Base-by-base conservation (phyloP, 2,113 vertebrate species). In the Gambusia affinis region DNA sequence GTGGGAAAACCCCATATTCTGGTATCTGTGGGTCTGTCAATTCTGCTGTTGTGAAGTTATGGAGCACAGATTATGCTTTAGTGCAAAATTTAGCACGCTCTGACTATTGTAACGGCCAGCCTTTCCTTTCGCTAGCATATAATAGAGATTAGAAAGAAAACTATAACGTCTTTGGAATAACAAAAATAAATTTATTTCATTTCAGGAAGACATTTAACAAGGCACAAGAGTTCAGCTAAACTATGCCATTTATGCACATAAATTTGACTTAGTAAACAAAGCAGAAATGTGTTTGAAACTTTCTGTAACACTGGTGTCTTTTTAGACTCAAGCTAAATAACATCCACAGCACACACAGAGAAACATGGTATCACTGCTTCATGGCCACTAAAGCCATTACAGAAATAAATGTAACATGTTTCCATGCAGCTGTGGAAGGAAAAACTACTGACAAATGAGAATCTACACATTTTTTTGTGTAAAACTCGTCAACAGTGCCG, bases 181-280 rank as follows among this genome's bases (percentile, higher is more conserved):
- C 54, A 88, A 92, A 91, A 90, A 88, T 88, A 91, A 72, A 83
- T 77, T 19, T 84, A 85, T 89, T 89, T 86, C 11, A 70, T 88
- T 85, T 80, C 70, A 82, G 91, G 87, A 92, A 91, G 91, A 92
- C 88, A 42, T 85, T 78, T 73, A 82, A 84, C 87, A 91, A 89
- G 87, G 89, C 89, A 91, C 89, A 87, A 89, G 69, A 78, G 73
- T 84, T 89, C 68, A 65, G 66, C 87, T 81, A 78, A 82, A 88
- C 86, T 79, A 79, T 67, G 17, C 44, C 44, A 47, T 19, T 47
- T 47, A 19, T 75, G 71, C 62, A 75, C 39, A 75, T 19, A 78
- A 67, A 63, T 86, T 70, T 72, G 10, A 80, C 64, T 19, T 47
- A 19, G 73, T 80, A 37, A 79, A 81, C 79, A 72, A 79, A 73